Evolutionary conservation across 2,888 invertebrate species (phyloP), one percentile per base, ranked within the genome.

Genomic region (Leptogaster cylindrica): DNA sequence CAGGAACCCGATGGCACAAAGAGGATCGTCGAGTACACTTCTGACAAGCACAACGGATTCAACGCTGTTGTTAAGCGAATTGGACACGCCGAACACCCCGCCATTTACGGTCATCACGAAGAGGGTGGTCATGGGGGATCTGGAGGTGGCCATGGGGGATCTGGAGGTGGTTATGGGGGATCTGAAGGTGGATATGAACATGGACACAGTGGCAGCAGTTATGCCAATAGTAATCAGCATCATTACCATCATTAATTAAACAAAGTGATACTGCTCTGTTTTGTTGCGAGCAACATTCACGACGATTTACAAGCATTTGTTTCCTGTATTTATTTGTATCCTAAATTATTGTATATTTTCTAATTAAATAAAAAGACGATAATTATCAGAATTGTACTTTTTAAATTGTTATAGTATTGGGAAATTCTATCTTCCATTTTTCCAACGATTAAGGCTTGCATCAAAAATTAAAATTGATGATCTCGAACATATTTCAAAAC

Each of bases 1-100:
- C 81, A 83, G 70, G 82, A 83, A 73, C 76, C 83, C 18, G 83
- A 83, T 71, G 83, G 83, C 50, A 83, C 82, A 1, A 82, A 83
- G n/a, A 76, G 84, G 68, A 74, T 84, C 55, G 82, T 83, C 36
- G 82, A 82, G 73, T 83, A 83, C 72, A 77, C 78, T 3, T 82
- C 83, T 16, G 83, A 83, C 71, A 81, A 82, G 71, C 82, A 83
- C 61, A 79, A 81, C 63, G 83, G 83, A 20, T 83, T 83, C 73
- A 82, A 83, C 70, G 83, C 83, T 0, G 74, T 82, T n/a, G 83
- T 83, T 18, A 82, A 82, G 74, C 82, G 80, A 70, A 77, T 83
- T 50, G 82, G 83, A 25, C 79, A 80, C 61, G 77, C 79, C 41
- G 73, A 76, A 44, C 77, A 79, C 65, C 79, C 78, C 1, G 73